phyloP scores from a whole-genome alignment of 2,113 vertebrate species.

The Spheniscus mendiculus region DNA sequence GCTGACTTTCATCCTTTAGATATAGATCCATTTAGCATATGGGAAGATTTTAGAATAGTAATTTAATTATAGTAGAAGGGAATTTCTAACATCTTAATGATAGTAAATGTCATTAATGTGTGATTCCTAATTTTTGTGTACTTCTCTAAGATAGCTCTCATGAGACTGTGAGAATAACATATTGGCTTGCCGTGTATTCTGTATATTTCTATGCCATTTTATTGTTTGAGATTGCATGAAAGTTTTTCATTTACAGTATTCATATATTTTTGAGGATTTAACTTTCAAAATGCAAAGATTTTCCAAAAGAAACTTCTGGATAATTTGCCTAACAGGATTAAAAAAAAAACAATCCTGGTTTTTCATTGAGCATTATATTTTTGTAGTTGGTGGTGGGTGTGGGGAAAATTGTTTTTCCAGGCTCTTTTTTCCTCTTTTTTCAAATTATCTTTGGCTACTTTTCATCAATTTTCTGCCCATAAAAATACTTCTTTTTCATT shows the following conservation, averaged over 20 bases:
- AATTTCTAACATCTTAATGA: background rate
- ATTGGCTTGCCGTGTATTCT: background rate
- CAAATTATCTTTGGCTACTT: background rate
- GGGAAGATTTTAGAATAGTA: background rate
- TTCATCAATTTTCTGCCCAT: background rate
- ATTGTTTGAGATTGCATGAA: background rate
- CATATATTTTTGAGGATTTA: background rate
- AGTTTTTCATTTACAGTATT: background rate
- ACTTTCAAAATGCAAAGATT: background rate
- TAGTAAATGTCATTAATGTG: background rate
- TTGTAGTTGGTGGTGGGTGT: background rate
- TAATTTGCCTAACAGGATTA: background rate
- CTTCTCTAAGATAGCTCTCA: constrained; percentile 10
- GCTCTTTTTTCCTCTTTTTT: background rate
- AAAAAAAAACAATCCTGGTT: background rate
- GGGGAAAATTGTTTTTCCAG: background rate
- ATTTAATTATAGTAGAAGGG: background rate
- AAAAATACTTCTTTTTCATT: background rate
- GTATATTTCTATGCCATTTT: background rate
- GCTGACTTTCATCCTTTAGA: background rate
- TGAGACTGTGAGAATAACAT: background rate
- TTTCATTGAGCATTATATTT: background rate
- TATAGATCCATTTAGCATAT: background rate
- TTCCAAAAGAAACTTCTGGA: background rate
- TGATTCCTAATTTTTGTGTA: background rate